Evolutionary conservation across 1,140 invertebrate genomes (phyloP), one percentile per base, ranked within the genome.

Genomic region (Phymastichus coffea): DNA sequence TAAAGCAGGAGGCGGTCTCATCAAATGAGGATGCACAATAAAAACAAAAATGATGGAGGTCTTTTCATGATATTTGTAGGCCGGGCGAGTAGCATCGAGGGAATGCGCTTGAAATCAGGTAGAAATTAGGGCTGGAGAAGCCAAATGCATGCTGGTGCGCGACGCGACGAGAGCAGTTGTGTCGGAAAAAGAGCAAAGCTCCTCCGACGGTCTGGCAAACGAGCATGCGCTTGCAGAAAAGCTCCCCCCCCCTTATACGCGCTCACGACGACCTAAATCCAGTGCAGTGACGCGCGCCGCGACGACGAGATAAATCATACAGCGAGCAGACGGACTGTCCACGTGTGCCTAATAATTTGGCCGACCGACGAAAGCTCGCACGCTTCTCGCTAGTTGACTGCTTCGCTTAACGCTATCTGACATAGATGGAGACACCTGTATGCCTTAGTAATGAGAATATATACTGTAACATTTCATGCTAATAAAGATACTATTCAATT

Each of bases 361-460:
- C n/a, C n/a, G n/a, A n/a, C n/a, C n/a, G 33, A 4, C 14, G 28
- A 25, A 28, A 46, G 43, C 43, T 23, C 4, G 17, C 41, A n/a
- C n/a, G 41, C 38, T 9, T 19, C 20, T 10, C 43, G 23, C 26
- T n/a, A n/a, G n/a, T n/a, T n/a, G n/a, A n/a, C 26, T n/a, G 46
- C 1, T 4, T 15, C n/a, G n/a, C 4, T 72, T 72, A 51, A 59
- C 33, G n/a, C 22, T 14, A 19, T 28, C n/a, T 17, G 53, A 10
- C 63, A 71, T 58, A 74, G 72, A 74, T 74, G 72, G 72, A 52
- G 70, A 57, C 68, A 69, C 65, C 35, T 26, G 68, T 61, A n/a
- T n/a, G n/a, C n/a, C n/a, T n/a, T n/a, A n/a, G n/a, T n/a, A n/a
- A n/a, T n/a, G n/a, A n/a, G n/a, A n/a, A n/a, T n/a, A n/a, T n/a